Conservation (phyloP, 2,113 vertebrate genomes). For the Diglossa brunneiventris region DNA sequence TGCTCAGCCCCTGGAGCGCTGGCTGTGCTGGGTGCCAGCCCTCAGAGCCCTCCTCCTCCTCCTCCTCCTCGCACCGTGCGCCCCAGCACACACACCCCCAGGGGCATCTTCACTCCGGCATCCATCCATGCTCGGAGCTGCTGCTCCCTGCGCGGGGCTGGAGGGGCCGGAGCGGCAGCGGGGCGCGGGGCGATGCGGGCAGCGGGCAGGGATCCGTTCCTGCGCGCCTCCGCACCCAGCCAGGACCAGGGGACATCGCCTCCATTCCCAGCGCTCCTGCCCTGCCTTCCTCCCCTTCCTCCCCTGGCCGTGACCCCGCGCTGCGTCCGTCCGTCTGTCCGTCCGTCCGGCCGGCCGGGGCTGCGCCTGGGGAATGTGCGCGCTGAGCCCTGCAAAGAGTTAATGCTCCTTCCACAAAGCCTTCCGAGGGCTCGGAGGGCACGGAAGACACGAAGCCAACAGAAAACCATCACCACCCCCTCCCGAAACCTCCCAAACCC, state of each 20-base stretch:
- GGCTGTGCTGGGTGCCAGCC: neutral
- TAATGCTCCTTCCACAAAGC: neutral
- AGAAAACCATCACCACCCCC: neutral
- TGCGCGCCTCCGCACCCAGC: neutral
- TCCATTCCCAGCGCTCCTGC: accelerated
- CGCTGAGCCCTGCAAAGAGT: neutral
- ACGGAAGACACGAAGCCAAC: neutral
- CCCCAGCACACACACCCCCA: neutral
- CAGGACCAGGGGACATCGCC: accelerated
- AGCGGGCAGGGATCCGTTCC: neutral
- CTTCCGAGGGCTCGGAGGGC: neutral
- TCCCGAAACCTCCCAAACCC: neutral
- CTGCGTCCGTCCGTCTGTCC: too few species aligned
- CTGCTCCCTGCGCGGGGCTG: neutral
- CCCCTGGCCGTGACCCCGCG: neutral
- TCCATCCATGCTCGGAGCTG: neutral
- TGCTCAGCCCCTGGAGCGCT: accelerated
- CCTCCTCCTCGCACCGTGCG: neutral
- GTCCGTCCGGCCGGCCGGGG: too few species aligned
- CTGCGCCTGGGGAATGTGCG: neutral
- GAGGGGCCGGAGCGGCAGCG: neutral
- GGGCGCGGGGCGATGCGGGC: neutral
- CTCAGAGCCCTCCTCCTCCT: neutral
- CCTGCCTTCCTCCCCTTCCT: neutral
- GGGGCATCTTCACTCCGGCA: neutral